Conservation (phyloP, 2,888 invertebrate genomes). For the Tenthredo scrophulariae region DNA sequence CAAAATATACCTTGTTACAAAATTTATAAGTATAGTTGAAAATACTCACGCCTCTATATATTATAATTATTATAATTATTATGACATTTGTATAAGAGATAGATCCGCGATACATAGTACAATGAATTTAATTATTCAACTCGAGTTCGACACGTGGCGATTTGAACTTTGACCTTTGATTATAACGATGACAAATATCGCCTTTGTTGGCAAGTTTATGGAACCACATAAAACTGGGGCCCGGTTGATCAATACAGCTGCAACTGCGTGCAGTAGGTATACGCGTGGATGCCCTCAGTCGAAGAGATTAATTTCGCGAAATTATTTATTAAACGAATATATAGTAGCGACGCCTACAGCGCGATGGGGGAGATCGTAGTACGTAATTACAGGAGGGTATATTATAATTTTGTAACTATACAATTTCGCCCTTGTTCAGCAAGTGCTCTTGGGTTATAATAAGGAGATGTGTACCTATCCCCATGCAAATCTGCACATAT, state of each 20-base stretch:
- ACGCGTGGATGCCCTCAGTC: not conserved
- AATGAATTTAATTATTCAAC: constrained; percentile 37
- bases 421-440: constrained; percentile 15
- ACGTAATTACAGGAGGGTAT: not conserved
- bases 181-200: constrained; percentile 19
- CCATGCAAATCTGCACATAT: not conserved
- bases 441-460: not conserved
- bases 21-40: not conserved
- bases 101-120: not conserved
- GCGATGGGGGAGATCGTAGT: not conserved
- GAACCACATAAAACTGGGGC: constrained; percentile 18
- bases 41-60: not conserved
- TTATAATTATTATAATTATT: constrained; percentile 8
- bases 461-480: not conserved
- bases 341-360: not conserved
- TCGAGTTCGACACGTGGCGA: constrained; percentile 8
- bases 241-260: constrained; percentile 47
- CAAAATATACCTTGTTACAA: not conserved
- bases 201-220: constrained; percentile 42
- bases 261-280: constrained; percentile 30
- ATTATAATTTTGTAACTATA: constrained; percentile 34
- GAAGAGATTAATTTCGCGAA: constrained; percentile 7
- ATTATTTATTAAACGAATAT: constrained; percentile 26
- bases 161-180: constrained; percentile 30
- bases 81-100: not conserved